Percentiles rank a stretch among this genome's conserved stretches.
Conservation (phyloP, 2,888 invertebrate species). For the Stegophylla sp. region DNA sequence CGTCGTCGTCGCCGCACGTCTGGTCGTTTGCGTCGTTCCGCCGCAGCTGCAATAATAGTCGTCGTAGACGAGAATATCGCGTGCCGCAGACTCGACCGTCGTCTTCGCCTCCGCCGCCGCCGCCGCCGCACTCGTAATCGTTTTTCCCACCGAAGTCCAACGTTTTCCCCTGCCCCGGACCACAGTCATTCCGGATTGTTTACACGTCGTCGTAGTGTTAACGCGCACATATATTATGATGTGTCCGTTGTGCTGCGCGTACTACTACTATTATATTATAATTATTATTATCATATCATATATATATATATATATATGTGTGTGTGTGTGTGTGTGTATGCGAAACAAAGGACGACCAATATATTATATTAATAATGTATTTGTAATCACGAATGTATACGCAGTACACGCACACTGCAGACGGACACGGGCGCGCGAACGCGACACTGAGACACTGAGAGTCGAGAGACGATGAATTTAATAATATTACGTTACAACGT, state of each 20-base stretch:
- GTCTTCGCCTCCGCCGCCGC: neutral
- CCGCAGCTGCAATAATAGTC: too few relatives aligned
- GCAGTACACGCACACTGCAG: too few relatives aligned
- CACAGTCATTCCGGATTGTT: constrained; percentile 21
- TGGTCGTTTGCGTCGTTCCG: constrained; percentile 11
- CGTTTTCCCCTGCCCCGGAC: constrained; percentile 3
- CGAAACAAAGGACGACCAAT: constrained; percentile 18
- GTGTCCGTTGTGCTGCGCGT: too few relatives aligned
- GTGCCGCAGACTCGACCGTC: neutral
- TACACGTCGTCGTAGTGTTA: neutral
- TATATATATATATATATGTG: too few relatives aligned
- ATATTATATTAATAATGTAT: too few relatives aligned
- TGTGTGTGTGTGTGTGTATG: neutral
- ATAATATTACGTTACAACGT: too few relatives aligned
- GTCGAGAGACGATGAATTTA: too few relatives aligned
- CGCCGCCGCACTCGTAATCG: neutral
- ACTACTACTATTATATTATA: neutral
- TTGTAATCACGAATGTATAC: too few relatives aligned
- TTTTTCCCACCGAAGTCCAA: constrained; percentile 16
- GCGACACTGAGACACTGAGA: neutral
- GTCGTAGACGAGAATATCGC: too few relatives aligned
- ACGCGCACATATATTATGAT: neutral
- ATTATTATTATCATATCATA: too few relatives aligned
- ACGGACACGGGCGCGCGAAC: neutral
- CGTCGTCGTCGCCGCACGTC: neutral